Conservation (phyloP, 2,113 vertebrate species). For the Brachyistius frenatus region DNA sequence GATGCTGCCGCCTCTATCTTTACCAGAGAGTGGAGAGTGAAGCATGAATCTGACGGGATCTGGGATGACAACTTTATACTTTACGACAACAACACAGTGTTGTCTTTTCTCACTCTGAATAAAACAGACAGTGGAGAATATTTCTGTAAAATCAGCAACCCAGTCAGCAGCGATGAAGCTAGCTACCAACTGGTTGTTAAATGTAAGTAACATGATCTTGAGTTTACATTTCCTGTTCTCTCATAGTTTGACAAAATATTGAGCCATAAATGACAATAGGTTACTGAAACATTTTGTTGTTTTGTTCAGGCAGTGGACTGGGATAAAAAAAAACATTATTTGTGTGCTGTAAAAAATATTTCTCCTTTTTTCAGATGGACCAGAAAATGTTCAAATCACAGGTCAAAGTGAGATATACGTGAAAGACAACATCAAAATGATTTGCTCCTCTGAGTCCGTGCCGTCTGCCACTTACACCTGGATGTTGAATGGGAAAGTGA, state of each 20-base stretch:
- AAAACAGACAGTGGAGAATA: conserved; percentile 61
- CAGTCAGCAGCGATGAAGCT: conserved; percentile 12
- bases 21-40: conserved; percentile 42
- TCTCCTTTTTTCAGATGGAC: conserved; percentile 75
- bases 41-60: conserved; percentile 31
- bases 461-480: conserved; percentile 67
- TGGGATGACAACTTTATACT: conserved; percentile 2
- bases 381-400: conserved; percentile 55
- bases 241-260: accelerated
- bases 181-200: conserved; percentile 35
- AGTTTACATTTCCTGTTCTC: not conserved
- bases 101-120: conserved; percentile 33
- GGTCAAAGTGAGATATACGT: conserved; percentile 13
- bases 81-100: conserved; percentile 31
- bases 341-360: not conserved
- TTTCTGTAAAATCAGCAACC: conserved; percentile 57
- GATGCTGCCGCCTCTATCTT: conserved; percentile 12
- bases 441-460: conserved; percentile 61
- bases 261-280: not conserved
- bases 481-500: conserved; percentile 47
- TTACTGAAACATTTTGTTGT: not conserved
- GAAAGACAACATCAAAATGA: conserved; percentile 10
- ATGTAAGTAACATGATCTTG: conserved; percentile 52
- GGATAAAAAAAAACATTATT: not conserved
- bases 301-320: not conserved